Evolutionary conservation across 2,888 invertebrate genomes (phyloP), one percentile per base, ranked within the genome.

Genomic region (Ernsta delagoae): DNA sequence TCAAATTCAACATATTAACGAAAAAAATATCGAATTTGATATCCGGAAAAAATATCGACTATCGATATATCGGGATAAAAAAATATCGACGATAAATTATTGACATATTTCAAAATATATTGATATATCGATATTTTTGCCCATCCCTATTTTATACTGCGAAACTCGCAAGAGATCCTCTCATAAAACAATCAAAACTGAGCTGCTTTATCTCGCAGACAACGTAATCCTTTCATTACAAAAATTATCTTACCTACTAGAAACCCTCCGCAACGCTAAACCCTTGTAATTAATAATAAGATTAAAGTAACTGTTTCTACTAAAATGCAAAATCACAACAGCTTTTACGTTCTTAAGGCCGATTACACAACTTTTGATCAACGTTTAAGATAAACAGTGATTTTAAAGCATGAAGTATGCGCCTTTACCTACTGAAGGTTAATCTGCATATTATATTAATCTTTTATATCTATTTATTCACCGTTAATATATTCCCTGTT

Each of bases 231-330:
- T 4, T 60, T 31, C 31, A 60, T 56, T 34, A 43, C 16, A 43
- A 12, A 43, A 59, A 43, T 48, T 60, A 34, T 56, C 34, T 34
- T 16, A 24, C n/a, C 48, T 48, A 12, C 12, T 48, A 48, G 48
- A 48, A 48, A 11, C 31, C 12, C 34, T 48, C 34, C 45, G n/a
- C 45, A 11, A n/a, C 6, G n/a, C 45, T 45, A 34, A 45, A 12
- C 31, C 24, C 5, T 48, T 34, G 34, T 60, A 60, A 60, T 60
- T 60, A 60, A 60, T 60, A 60, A 60, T n/a, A 60, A 48, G 45
- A 60, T 60, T 48, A 60, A 60, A 31, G 31, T 48, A 48, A 31
- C 48, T 43, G n/a, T 60, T 48, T 11, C 60, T 60, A 31, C 60
- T 60, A 60, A 60, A 60, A 60, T 60, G 60, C 34, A 60, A 60